phyloP scores from a whole-genome alignment of 1,140 invertebrate species.

The Philopotamus ludificatus region DNA sequence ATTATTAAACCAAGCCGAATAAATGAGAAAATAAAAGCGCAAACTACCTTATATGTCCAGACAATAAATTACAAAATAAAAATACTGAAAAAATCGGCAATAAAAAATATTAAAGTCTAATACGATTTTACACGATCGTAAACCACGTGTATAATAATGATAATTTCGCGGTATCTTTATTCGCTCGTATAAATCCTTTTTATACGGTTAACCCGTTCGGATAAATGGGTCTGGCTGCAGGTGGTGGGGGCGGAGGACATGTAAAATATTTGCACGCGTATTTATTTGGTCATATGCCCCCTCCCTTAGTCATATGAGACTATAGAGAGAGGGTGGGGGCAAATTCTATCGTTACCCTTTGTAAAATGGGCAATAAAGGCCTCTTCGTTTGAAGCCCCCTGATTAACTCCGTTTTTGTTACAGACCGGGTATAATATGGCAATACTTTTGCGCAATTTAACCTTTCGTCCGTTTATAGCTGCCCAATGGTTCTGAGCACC shows the following conservation, averaged over 20 bases:
- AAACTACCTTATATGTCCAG: too few relatives aligned
- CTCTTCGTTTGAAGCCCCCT: slow-evolving; percentile 23
- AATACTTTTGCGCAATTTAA: neutral
- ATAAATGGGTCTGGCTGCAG: slow-evolving; percentile 13
- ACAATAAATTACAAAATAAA: too few relatives aligned
- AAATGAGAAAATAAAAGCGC: too few relatives aligned
- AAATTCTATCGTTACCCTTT: slow-evolving; percentile 22
- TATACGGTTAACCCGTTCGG: slow-evolving; percentile 16
- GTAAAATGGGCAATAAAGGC: slow-evolving; percentile 26
- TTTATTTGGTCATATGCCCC: slow-evolving; percentile 8
- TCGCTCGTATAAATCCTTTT: slow-evolving; percentile 18
- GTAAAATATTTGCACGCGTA: slow-evolving; percentile 18
- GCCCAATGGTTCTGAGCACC: neutral
- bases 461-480: slow-evolving; percentile 1
- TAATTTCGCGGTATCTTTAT: slow-evolving; percentile 23
- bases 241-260: neutral
- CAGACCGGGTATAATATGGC: neutral
- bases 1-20: too few relatives aligned
- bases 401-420: slow-evolving; percentile 24
- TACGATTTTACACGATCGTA: neutral
- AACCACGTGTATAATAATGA: slow-evolving; percentile 18
- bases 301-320: too few relatives aligned
- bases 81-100: too few relatives aligned
- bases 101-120: neutral
- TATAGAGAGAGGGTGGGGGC: too few relatives aligned